Evolutionary conservation across 2,888 invertebrate genomes (phyloP).

Genomic region (Aplocera efformata): DNA sequence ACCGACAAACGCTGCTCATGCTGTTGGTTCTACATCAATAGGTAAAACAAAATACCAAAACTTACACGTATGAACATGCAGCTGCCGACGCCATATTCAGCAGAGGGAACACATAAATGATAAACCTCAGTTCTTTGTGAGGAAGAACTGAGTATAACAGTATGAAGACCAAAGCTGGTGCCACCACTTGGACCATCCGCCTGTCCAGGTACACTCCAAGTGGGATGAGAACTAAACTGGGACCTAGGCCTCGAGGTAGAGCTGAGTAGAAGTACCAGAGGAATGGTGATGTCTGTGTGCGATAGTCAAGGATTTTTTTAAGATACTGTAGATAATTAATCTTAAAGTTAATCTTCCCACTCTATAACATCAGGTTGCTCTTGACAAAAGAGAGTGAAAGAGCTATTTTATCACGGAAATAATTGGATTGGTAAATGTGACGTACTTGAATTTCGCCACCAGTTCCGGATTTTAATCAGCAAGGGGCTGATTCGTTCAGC

Average conservation of each 20-base stretch:
- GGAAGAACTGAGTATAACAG: slow-evolving; percentile 96
- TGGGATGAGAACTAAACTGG: slow-evolving; percentile 89
- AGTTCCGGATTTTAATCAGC: too few species aligned
- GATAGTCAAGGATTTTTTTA: slow-evolving; percentile 17
- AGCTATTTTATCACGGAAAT: too few species aligned
- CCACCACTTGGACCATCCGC: slow-evolving; percentile 83
- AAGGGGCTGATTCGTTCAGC: too few species aligned
- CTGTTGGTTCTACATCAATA: background rate
- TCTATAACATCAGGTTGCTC: too few species aligned
- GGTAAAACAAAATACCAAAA: slow-evolving; percentile 34
- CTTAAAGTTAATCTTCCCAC: too few species aligned
- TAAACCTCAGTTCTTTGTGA: slow-evolving; percentile 98
- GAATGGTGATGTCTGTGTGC: slow-evolving; percentile 91
- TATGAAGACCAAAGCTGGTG: slow-evolving; percentile 89
- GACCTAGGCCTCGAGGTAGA: slow-evolving; percentile 93
- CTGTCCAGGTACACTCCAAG: slow-evolving; percentile 87
- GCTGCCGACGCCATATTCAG: slow-evolving; percentile 94
- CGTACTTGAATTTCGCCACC: too few species aligned
- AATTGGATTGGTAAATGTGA: too few species aligned
- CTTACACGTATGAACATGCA: slow-evolving; percentile 94
- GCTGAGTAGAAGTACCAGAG: slow-evolving; percentile 99
- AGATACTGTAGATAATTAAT: too few species aligned
- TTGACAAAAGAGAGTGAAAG: too few species aligned
- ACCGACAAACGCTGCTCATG: too few species aligned
- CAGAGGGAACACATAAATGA: slow-evolving; percentile 97